Conservation (phyloP, 1,140 invertebrate genomes). For the Teleogryllus occipitalis region DNA sequence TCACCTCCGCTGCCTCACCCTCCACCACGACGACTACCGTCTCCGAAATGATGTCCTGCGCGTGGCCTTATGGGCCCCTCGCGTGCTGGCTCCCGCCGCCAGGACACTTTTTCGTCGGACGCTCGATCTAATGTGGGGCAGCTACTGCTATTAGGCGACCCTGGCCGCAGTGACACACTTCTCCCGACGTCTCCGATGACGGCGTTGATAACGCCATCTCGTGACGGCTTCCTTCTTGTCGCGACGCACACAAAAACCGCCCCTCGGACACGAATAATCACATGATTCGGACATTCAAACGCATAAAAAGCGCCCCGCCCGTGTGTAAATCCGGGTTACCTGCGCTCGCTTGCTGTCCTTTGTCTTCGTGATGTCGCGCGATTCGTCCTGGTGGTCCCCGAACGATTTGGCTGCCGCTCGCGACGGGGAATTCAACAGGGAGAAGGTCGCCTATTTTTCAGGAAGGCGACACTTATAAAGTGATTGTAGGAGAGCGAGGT, state of each 20-base stretch:
- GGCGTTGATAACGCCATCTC: background rate
- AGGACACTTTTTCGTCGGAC: no score
- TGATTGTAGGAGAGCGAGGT: background rate
- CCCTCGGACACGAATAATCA: background rate
- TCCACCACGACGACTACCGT: background rate
- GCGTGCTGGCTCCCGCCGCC: no score
- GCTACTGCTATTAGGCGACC: background rate
- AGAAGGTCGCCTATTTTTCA: background rate
- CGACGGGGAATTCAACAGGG: background rate
- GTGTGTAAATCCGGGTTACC: background rate
- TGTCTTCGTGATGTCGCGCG: background rate
- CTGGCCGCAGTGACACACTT: conserved; percentile 2
- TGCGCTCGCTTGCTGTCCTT: background rate
- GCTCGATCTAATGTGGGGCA: background rate
- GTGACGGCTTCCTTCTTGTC: background rate
- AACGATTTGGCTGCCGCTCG: background rate
- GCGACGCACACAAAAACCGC: background rate
- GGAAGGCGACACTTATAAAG: background rate
- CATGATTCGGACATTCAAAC: background rate
- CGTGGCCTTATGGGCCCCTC: no score
- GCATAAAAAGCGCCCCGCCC: background rate
- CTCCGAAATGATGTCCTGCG: background rate
- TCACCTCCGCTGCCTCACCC: background rate
- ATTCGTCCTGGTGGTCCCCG: background rate
- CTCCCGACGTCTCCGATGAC: background rate